phyloP scores from a whole-genome alignment of 2,113 vertebrate genomes.

The Oxygymnocypris stewartii region DNA sequence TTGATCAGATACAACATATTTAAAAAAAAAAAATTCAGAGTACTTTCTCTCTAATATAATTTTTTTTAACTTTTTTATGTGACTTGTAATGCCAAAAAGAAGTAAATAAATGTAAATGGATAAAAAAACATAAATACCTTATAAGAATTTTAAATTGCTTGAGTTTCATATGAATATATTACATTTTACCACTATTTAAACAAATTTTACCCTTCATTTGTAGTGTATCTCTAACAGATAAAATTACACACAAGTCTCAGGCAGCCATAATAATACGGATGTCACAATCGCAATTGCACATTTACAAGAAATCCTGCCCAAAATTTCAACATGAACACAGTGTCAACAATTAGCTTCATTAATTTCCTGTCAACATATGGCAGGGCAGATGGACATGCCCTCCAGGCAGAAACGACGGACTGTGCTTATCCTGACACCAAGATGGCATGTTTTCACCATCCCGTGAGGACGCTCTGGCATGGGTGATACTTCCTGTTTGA shows the following conservation, averaged over 20 bases:
- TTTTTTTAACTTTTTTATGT: neutral
- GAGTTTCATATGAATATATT: neutral
- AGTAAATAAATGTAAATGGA: neutral
- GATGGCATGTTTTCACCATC: conserved; percentile 46
- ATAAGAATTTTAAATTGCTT: neutral
- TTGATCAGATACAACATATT: no score
- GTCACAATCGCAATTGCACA: neutral
- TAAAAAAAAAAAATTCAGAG: no score
- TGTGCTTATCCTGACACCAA: conserved; percentile 39
- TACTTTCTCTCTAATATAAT: neutral
- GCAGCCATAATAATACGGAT: neutral
- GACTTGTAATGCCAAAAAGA: neutral
- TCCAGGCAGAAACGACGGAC: conserved; percentile 53
- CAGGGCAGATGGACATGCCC: conserved; percentile 71
- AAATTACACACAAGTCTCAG: neutral
- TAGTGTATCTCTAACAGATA: neutral
- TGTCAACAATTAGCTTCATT: conserved; percentile 29
- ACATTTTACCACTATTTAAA: neutral
- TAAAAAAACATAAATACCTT: neutral
- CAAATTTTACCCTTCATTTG: neutral
- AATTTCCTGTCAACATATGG: conserved; percentile 69
- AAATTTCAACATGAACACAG: conserved; percentile 9
- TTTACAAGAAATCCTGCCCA: neutral
- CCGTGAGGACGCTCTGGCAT: neutral
- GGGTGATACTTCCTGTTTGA: conserved; percentile 17